Base-by-base conservation (phyloP, 2,888 invertebrate species). In the Encarsia formosa region DNA sequence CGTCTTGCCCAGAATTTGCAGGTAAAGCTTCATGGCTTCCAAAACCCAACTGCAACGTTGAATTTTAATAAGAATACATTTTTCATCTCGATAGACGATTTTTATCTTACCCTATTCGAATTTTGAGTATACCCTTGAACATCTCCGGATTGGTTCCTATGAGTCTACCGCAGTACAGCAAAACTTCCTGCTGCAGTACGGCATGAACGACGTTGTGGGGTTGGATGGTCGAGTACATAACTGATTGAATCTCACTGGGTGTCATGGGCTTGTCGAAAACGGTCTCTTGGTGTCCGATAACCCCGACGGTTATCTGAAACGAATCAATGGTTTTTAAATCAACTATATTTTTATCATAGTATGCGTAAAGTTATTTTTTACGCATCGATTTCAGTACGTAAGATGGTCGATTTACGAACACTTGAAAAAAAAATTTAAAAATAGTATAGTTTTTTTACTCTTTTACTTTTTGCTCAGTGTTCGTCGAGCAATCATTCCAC, bases 241-340 rank as follows among this genome's bases (percentile, higher is more conserved):
- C 90, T 22, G 88, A 85, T 67, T 93, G 88, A 48, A 99, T 93
- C 77, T 97, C 97, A 2, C 87, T 85, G 0, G 99, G 99, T 1
- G 95, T 94, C 85, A 97, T 88, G 0, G 99, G 99, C 68, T 96
- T 95, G 75, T 95, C 95, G 67, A 99, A 91, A n/a, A 93, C 89
- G 0, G 92, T 91, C 76, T 98, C 98, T 64, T 93, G 88, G 61
- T 90, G 89, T 0, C 94, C 94, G 66, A 93, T 89, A 47, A 96
- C 92, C 23, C 97, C 97, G 2, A 97, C 91, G 0, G 96, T 95
- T 54, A 94, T 77, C 88, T 81, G 75, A n/a, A 22, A 43, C 5
- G 19, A 4, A 19, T 5, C 13, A 22, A 2, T n/a, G n/a, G n/a
- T n/a, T n/a, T n/a, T n/a, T n/a, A n/a, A n/a, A n/a, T n/a, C n/a